Percentiles rank a stretch among this genome's conserved stretches.
phyloP scores from a whole-genome alignment of 2,888 invertebrate genomes.

The Sabatieria punctata region DNA sequence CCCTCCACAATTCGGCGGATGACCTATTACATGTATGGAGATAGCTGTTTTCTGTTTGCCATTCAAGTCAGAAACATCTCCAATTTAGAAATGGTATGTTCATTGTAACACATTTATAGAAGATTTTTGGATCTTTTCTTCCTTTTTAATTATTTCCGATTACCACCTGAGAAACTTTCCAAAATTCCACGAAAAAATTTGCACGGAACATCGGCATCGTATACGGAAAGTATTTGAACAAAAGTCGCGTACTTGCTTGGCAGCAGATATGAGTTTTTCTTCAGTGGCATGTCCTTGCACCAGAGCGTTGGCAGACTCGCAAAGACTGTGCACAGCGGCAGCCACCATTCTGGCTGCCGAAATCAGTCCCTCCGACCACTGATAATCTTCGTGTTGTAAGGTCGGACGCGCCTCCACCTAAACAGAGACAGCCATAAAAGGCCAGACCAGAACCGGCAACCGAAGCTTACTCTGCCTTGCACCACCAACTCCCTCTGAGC shows the following conservation, averaged over 20 bases:
- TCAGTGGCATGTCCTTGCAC: conserved; percentile 50
- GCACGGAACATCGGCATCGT: no score
- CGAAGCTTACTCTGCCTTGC: conserved; percentile 60
- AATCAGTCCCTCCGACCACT: conserved; percentile 32
- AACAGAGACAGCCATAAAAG: conserved; percentile 10
- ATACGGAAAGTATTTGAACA: no score
- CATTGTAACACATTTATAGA: no score
- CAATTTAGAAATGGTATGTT: no score
- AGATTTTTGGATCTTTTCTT: no score
- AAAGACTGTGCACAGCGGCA: conserved; percentile 88
- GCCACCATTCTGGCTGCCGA: conserved; percentile 71
- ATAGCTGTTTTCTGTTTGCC: no score
- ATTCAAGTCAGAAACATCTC: no score
- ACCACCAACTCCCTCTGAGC: conserved; percentile 87
- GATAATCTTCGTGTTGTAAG: conserved; percentile 16
- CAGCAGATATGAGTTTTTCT: conserved; percentile 86
- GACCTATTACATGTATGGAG: no score
- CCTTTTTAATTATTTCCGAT: no score
- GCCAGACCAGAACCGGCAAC: conserved; percentile 6
- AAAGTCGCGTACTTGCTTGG: conserved; percentile 45
- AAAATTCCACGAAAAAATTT: no score
- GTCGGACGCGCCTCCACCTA: conserved; percentile 9
- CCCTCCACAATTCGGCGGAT: no score
- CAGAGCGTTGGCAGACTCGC: conserved; percentile 90
- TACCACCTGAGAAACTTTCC: no score